These are phyloP conservation scores for Apodemus sylvaticus DNA, from an alignment of 2,113 vertebrate genomes.

Conservation along the genomic window DNA sequence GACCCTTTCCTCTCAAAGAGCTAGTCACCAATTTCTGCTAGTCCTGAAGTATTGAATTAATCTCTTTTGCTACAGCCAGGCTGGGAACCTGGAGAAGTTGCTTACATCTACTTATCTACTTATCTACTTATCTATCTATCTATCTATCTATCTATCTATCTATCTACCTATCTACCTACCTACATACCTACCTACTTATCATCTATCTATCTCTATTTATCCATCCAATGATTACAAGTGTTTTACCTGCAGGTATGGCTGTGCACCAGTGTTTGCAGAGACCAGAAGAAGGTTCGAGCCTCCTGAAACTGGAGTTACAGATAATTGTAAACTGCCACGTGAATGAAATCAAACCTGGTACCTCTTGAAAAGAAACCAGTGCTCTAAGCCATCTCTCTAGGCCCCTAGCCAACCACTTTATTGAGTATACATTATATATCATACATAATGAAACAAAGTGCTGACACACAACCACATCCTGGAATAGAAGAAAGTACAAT, in stretches of 20 bases:
- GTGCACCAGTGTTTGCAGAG: background rate
- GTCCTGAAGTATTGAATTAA: background rate
- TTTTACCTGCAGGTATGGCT: background rate
- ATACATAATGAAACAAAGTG: constrained; percentile 24
- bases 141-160: no score
- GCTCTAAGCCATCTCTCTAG: background rate
- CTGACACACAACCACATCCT: background rate
- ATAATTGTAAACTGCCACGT: background rate
- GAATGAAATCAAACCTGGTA: background rate
- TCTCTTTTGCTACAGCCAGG: background rate
- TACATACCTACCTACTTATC: no score
- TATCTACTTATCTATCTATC: no score
- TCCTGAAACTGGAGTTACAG: background rate
- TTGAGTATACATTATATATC: background rate
- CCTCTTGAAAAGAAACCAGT: background rate
- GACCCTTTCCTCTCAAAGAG: background rate
- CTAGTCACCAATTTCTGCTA: background rate
- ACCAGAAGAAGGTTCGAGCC: background rate
- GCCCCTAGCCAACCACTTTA: background rate
- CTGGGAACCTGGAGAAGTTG: no score
- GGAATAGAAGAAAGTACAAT: background rate
- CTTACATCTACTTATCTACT: no score
- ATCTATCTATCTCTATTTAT: no score
- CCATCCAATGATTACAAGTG: background rate
- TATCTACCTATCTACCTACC: accelerated